phyloP scores from a whole-genome alignment of 2,113 vertebrate genomes.

The Clupea harengus region DNA sequence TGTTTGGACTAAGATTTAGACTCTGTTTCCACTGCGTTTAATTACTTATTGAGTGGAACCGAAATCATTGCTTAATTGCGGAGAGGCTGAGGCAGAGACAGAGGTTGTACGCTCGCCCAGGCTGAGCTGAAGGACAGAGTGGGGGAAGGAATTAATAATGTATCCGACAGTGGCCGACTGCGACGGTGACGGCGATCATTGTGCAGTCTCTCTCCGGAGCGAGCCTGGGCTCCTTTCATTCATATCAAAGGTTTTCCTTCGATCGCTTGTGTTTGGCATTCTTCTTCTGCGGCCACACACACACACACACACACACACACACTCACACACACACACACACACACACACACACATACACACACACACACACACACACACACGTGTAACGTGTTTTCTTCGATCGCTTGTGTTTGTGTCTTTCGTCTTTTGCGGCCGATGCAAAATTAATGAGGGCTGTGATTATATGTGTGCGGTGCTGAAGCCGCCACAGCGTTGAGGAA shows the following conservation, averaged over 20 bases:
- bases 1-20: no score
- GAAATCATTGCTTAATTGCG: neutral
- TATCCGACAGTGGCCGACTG: neutral
- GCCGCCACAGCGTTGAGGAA: no score
- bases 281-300: neutral
- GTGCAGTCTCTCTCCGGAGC: no score
- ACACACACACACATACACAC: conserved; percentile 12
- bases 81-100: neutral
- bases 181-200: neutral
- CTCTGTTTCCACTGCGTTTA: no score
- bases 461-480: neutral
- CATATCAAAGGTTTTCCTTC: no score
- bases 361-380: conserved; percentile 18
- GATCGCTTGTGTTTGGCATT: no score
- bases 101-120: neutral
- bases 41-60: neutral
- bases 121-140: neutral
- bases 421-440: neutral
- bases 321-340: neutral
- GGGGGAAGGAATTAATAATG: neutral
- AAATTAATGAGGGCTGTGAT: neutral
- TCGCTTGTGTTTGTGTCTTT: neutral
- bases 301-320: neutral
- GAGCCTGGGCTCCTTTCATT: no score
- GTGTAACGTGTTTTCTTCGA: no score